Evolutionary conservation across 1,140 invertebrate genomes (phyloP).

Genomic region (Panagrolaimus sp.): DNA sequence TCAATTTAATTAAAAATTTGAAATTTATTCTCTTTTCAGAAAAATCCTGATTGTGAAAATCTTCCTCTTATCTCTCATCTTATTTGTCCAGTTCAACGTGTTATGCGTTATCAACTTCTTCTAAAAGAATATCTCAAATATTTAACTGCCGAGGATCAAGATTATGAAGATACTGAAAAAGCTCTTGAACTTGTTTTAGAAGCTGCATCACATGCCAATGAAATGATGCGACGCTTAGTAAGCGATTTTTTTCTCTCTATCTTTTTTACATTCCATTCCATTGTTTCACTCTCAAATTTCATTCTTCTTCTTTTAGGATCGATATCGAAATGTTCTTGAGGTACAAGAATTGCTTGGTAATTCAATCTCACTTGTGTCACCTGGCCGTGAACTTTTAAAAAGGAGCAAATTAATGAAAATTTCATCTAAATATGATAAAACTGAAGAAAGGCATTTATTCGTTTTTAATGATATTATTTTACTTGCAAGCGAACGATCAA

Average conservation of each 20-base stretch:
- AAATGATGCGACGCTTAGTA: constrained; percentile 66
- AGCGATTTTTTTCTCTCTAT: constrained; percentile 38
- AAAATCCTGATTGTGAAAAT: constrained; percentile 64
- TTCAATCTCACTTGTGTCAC: constrained; percentile 63
- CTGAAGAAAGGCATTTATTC: constrained; percentile 65
- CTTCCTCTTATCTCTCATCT: constrained; percentile 66
- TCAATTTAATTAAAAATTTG: too few species aligned
- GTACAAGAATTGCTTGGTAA: constrained; percentile 65
- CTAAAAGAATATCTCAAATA: constrained; percentile 66
- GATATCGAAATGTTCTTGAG: constrained; percentile 66
- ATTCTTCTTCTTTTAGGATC: constrained; percentile 61
- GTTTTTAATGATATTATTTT: constrained; percentile 66
- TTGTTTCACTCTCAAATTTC: constrained; percentile 15
- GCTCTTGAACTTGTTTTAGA: constrained; percentile 65
- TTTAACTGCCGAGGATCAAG: constrained; percentile 62
- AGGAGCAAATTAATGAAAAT: constrained; percentile 66
- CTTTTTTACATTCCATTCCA: neutral
- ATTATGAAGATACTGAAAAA: constrained; percentile 63
- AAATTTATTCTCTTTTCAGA: constrained; percentile 57
- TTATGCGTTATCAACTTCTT: constrained; percentile 66
- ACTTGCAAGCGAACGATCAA: constrained; percentile 62
- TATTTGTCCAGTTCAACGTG: constrained; percentile 66
- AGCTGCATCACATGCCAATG: constrained; percentile 66
- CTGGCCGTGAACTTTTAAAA: constrained; percentile 64
- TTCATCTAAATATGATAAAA: constrained; percentile 65